Conservation (phyloP, 2,888 invertebrate species). For the Nephrotoma guestfalica region DNA sequence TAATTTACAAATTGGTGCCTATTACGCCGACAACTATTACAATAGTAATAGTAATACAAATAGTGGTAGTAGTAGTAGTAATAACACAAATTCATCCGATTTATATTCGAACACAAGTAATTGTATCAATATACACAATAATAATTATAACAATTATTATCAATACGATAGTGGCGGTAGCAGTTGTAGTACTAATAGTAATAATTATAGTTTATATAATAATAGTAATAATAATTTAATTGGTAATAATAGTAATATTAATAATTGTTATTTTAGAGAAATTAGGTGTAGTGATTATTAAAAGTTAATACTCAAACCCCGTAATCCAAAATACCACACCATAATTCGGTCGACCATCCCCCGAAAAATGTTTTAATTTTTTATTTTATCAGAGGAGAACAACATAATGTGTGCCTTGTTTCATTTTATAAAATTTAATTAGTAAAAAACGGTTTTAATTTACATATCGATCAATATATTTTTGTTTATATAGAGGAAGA, state of each 20-base stretch:
- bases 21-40: background rate
- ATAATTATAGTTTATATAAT: background rate
- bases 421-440: background rate
- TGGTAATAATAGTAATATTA: conserved; percentile 2
- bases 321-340: background rate
- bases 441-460: background rate
- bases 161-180: background rate
- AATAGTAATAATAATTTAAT: background rate
- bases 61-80: background rate
- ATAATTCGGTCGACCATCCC: background rate
- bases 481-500: background rate
- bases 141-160: background rate
- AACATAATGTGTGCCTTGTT: background rate
- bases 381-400: background rate
- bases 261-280: conserved; percentile 13
- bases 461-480: background rate
- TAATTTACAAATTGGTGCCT: conserved; percentile 18
- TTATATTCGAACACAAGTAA: background rate
- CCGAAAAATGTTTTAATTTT: background rate
- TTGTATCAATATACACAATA: background rate
- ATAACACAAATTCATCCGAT: background rate
- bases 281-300: conserved; percentile 19
- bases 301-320: background rate
- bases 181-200: background rate
- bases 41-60: background rate